Base-by-base conservation (phyloP, 2,888 invertebrate species). In the Napeogenes sylphis region DNA sequence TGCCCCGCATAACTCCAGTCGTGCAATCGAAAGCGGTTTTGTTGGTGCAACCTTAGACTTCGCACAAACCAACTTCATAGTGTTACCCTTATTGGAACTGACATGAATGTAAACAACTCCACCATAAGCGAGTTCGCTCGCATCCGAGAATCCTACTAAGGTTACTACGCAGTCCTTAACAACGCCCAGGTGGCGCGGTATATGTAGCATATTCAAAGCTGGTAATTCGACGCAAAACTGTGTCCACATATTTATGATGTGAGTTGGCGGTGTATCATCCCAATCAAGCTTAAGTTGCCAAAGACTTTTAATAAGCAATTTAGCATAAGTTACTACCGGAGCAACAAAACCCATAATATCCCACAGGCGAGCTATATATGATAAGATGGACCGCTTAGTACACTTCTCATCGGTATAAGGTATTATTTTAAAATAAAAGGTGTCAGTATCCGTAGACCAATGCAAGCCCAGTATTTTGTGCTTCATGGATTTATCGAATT, bases 311-410 rank as follows among this genome's bases (percentile, higher is more conserved):
- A 68, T 64, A 38, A 68, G 30, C 13, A 68, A 51, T 56, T 69
- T 69, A 2, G 65, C 65, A 12, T 54, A 59, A 45, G 65, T 14
- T 12, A 65, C 58, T 2, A 60, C 56, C 8, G 67, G 68, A 6
- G 67, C 68, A 14, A 62, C 63, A 12, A 67, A 64, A 6, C 66
- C 66, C 63, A 67, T 63, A 10, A 65, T n/a, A 33, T 68, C 68
- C 67, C 65, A 67, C 10, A 68, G 55, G 21, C 63, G 61, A 10
- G 67, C 66, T 30, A 65, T 56, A n/a, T 58, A 56, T 3, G 63
- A 70, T 30, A 71, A 53, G 6, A 71, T 71, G n/a, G n/a, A n/a
- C n/a, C n/a, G 67, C 56, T 70, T 70, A n/a, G 67, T 71, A 51
- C 68, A 70, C 21, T 42, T 56, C 8, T 58, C 42, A 12, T 54